These are phyloP conservation scores for Dioctria rufipes DNA, from an alignment of 2,888 invertebrate species.

Conservation along the genomic window DNA sequence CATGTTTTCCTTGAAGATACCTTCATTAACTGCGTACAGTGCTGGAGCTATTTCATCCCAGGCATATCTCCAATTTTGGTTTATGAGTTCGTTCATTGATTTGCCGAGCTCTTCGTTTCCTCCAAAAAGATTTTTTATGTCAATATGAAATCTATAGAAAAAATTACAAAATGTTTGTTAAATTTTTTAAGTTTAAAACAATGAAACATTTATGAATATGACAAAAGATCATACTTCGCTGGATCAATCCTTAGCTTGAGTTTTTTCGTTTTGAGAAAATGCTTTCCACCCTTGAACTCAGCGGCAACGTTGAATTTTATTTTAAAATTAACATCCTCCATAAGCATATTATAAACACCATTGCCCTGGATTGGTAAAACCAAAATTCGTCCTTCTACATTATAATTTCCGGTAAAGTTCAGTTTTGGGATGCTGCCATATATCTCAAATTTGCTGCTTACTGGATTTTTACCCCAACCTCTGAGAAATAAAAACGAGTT, in stretches of 20 bases:
- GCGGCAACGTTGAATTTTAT: constrained; percentile 56
- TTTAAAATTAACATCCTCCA: constrained; percentile 57
- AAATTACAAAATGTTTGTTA: no score
- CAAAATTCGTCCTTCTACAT: constrained; percentile 64
- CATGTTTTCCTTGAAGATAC: neutral
- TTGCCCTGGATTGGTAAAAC: constrained; percentile 65
- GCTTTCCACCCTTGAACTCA: constrained; percentile 55
- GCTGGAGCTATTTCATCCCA: neutral
- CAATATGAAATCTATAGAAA: neutral
- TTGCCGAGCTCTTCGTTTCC: neutral
- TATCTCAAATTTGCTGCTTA: constrained; percentile 69
- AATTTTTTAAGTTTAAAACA: no score
- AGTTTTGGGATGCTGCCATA: constrained; percentile 63
- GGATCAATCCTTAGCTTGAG: constrained; percentile 55
- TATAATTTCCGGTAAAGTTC: constrained; percentile 61
- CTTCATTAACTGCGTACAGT: neutral
- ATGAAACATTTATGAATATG: no score
- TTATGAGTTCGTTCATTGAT: neutral
- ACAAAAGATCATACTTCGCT: constrained; percentile 47
- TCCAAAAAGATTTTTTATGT: neutral
- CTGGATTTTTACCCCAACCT: constrained; percentile 67
- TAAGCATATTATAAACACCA: constrained; percentile 58
- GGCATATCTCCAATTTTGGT: neutral
- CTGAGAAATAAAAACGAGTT: constrained; percentile 61
- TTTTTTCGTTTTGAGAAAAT: constrained; percentile 57